Conservation (phyloP, 2,113 vertebrate genomes). For the Chloropsis hardwickii region DNA sequence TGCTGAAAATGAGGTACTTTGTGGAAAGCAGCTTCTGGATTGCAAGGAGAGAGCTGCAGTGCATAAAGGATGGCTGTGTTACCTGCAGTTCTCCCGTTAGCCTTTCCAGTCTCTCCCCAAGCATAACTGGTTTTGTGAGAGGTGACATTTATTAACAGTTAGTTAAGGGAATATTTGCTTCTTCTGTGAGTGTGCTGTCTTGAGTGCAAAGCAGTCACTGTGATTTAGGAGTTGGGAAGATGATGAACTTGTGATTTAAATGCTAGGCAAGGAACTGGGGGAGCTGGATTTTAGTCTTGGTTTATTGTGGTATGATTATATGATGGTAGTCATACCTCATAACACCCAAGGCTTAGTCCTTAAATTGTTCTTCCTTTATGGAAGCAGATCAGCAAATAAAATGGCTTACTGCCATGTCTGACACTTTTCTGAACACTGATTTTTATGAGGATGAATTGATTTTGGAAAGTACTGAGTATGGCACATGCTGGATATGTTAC, state of each 20-base stretch:
- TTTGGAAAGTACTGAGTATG: background rate
- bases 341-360: background rate
- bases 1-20: background rate
- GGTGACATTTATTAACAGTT: background rate
- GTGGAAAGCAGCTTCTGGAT: background rate
- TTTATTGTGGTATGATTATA: background rate
- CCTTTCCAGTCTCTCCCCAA: background rate
- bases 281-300: constrained; percentile 19
- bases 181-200: background rate
- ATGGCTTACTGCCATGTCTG: background rate
- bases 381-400: background rate
- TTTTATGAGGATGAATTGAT: background rate
- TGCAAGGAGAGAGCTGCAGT: background rate
- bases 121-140: background rate
- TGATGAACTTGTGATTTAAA: background rate
- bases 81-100: background rate
- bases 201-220: background rate
- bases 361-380: background rate
- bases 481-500: background rate
- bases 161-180: background rate
- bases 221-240: background rate
- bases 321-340: background rate
- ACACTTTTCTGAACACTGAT: background rate
- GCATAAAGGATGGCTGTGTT: accelerated
- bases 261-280: background rate